phyloP scores from a whole-genome alignment of 2,113 vertebrate species.

The Xerus inauris region DNA sequence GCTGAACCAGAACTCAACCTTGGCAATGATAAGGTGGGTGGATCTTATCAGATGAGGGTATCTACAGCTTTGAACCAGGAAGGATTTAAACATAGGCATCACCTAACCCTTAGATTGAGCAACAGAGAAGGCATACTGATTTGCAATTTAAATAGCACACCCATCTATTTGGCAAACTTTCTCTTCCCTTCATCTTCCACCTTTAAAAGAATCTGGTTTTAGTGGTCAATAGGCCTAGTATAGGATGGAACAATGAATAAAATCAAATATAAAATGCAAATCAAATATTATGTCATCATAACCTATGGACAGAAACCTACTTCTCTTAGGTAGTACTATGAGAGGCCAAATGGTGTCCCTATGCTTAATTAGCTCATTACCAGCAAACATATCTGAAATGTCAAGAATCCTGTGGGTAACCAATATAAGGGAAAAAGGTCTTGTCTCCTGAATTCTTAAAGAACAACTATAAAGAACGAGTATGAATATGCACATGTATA shows the following conservation, averaged over 20 bases:
- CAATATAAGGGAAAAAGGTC: neutral
- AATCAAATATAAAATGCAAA: constrained; percentile 24
- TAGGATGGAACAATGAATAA: constrained; percentile 33
- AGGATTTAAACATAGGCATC: constrained; percentile 55
- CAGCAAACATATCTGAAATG: neutral
- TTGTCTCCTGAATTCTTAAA: neutral
- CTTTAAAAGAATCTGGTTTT: constrained; percentile 32
- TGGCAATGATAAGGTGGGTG: neutral
- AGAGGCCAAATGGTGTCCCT: neutral
- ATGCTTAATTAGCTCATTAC: neutral
- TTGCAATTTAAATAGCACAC: constrained; percentile 52
- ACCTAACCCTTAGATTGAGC: constrained; percentile 49
- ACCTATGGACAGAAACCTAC: neutral
- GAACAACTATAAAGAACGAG: neutral
- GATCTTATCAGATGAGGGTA: constrained; percentile 4
- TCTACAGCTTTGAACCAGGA: constrained; percentile 35
- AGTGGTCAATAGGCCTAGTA: neutral
- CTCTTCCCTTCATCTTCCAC: constrained; percentile 40
- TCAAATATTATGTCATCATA: constrained; percentile 19
- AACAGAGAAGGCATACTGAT: constrained; percentile 46
- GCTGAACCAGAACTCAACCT: neutral
- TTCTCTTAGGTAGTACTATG: neutral
- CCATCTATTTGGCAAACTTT: constrained; percentile 39
- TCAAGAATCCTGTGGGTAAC: neutral
- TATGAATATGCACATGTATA: neutral